Base-by-base conservation (phyloP, 2,888 invertebrate species). In the Andrena flavipes region DNA sequence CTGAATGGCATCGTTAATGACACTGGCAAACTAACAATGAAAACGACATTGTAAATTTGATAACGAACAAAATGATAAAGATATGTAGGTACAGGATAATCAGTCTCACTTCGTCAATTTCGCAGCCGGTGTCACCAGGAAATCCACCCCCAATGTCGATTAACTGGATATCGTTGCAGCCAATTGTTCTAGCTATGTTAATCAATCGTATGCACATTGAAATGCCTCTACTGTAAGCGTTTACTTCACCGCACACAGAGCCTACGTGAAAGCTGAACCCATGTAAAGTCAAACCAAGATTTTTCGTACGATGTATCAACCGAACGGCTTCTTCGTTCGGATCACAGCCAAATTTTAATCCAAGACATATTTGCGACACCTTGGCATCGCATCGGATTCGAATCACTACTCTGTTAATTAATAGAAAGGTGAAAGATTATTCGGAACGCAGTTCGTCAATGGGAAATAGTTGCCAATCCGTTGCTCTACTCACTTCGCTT, bases 81-180 rank as follows among this genome's bases (percentile, higher is more conserved):
- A 62, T 6, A 1, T 7, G 16, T 4, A 35, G 30, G 29, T 42
- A 16, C 20, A 7, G 7, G 35, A 26, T 8, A 42, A 13, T 4
- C 5, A 20, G 6, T 1, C 8, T 71, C 23, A 84, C 86, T 62
- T 77, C 59, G 7, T 84, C 82, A 7, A 87, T 73, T 2, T 33
- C 29, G 0, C 94, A 84, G 56, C 92, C 92, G 5, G 90, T 92
- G 8, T 91, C 89, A 1, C 96, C 96, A 20, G 95, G 95, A 87
- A 95, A 95, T 59, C 96, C 96, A 13, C 96, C 96, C 2, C 96
- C 96, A 84, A 96, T 95, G 90, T 96, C 96, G 73, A 93, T 91
- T 64, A 96, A 90, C 49, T 95, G 91, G 23, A 93, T 91, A 91
- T 95, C 94, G n/a, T 94, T 85, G 89, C 94, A 95, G 16, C 96